phyloP scores from a whole-genome alignment of 2,113 vertebrate species.

The Microcebus murinus region DNA sequence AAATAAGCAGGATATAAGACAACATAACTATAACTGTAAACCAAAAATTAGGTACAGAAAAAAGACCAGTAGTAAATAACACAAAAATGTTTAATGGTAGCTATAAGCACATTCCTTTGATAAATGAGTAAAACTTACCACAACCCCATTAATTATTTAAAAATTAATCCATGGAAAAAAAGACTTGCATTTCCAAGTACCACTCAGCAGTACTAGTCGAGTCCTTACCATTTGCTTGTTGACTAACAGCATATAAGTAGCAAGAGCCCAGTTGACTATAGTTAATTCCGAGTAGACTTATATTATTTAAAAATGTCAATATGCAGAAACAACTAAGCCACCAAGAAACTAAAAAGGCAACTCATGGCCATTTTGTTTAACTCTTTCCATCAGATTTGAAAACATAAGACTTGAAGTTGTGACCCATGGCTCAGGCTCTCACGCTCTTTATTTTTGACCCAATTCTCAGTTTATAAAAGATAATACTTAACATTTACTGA shows the following conservation, averaged over 20 bases:
- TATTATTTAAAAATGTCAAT: background rate
- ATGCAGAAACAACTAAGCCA: background rate
- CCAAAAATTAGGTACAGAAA: background rate
- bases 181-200: background rate
- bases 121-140: background rate
- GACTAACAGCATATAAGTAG: background rate
- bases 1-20: background rate
- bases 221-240: background rate
- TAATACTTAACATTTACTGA: background rate
- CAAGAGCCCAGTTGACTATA: background rate
- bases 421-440: background rate
- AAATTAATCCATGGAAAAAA: background rate
- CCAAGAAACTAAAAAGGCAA: background rate
- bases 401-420: background rate
- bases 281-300: background rate
- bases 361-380: background rate
- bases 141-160: background rate
- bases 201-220: background rate
- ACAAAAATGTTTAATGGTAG: background rate
- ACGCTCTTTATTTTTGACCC: background rate
- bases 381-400: background rate
- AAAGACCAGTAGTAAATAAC: background rate
- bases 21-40: background rate
- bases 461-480: background rate
- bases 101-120: background rate